Evolutionary conservation across 2,888 invertebrate genomes (phyloP).

Genomic region (Nebria salina): DNA sequence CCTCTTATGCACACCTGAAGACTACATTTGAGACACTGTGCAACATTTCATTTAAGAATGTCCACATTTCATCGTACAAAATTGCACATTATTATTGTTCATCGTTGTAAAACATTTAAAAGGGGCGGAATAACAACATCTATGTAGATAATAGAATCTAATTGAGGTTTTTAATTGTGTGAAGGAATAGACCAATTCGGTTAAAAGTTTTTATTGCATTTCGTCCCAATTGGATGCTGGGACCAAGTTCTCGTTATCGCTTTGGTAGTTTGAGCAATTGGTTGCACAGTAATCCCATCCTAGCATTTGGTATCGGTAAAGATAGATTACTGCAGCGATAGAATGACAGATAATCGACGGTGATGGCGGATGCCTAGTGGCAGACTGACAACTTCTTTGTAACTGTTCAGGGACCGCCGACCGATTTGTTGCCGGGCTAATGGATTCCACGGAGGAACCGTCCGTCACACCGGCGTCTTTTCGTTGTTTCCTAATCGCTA

Average conservation of each 20-base stretch:
- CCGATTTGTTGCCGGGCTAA: background rate
- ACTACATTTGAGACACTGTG: no score
- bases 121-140: no score
- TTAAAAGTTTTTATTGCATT: no score
- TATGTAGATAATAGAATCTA: no score
- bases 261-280: conserved; percentile 4
- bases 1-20: background rate
- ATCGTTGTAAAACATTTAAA: no score
- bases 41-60: no score
- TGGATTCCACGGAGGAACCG: background rate
- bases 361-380: conserved; percentile 13
- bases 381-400: conserved; percentile 35
- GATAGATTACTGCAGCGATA: background rate
- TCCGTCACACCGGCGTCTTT: background rate
- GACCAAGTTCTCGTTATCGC: background rate
- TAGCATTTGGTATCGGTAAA: background rate
- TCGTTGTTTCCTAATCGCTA: conserved; percentile 1
- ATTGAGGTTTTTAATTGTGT: no score
- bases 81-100: no score
- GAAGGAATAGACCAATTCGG: no score
- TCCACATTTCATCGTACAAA: no score
- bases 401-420: conserved; percentile 15
- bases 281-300: background rate
- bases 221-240: background rate
- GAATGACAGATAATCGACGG: conserved; percentile 15